These are phyloP conservation scores for Merops nubicus DNA, from an alignment of 2,113 vertebrate species.

Conservation along the genomic window DNA sequence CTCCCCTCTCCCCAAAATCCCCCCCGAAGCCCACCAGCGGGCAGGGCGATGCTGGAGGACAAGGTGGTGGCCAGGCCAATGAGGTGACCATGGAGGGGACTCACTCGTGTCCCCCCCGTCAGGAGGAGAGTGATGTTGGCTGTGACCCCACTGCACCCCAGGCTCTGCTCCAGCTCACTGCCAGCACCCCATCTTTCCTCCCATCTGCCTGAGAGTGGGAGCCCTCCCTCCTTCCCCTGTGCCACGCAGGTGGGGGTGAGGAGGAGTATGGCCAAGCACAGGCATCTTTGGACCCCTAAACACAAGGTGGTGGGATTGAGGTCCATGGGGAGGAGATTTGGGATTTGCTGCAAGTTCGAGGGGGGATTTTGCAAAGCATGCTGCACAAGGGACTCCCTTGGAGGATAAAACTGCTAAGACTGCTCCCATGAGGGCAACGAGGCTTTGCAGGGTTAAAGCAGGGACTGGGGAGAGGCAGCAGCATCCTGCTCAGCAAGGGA, in stretches of 20 bases:
- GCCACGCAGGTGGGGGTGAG: accelerated
- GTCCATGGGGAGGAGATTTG: neutral
- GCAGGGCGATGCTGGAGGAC: neutral
- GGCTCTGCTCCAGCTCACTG: neutral
- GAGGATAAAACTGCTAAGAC: neutral
- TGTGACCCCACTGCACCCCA: neutral
- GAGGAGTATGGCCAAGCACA: neutral
- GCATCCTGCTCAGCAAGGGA: neutral
- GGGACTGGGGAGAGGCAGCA: neutral
- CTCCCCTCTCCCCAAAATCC: neutral
- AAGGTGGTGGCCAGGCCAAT: accelerated
- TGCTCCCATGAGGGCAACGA: neutral
- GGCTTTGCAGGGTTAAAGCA: neutral
- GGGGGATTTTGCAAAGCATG: neutral
- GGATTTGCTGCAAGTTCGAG: neutral
- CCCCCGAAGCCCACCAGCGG: accelerated
- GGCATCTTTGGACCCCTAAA: neutral
- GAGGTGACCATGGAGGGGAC: neutral
- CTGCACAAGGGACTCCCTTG: neutral
- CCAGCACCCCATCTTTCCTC: neutral
- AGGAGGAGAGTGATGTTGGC: neutral
- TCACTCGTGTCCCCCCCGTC: neutral
- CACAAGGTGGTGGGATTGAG: neutral
- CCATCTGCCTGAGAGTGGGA: accelerated
- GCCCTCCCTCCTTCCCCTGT: neutral